phyloP scores from a whole-genome alignment of 53 echinoderm and acorn worm genomes.

The Arbacia lixula region DNA sequence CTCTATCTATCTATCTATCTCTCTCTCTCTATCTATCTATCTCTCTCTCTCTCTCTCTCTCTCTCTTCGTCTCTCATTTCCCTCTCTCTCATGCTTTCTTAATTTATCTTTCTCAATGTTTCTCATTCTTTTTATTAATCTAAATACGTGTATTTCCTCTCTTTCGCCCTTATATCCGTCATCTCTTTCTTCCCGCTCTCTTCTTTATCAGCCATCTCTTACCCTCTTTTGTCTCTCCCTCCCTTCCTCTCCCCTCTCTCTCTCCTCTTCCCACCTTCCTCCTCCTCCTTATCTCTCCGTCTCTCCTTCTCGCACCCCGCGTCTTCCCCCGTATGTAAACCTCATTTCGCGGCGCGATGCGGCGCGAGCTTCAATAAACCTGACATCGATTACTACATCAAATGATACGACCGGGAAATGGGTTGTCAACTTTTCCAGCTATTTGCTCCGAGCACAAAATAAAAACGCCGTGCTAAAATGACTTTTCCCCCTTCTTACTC shows the following conservation, averaged over 20 bases:
- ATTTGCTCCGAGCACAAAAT: conserved; percentile 59
- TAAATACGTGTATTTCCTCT: neutral
- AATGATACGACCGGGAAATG: conserved; percentile 60
- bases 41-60: neutral
- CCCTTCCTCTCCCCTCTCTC: neutral
- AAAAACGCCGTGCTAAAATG: conserved; percentile 56
- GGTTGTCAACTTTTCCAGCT: conserved; percentile 62
- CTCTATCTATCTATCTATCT: neutral
- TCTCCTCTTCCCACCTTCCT: neutral
- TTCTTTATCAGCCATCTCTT: too few relatives aligned
- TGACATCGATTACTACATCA: conserved; percentile 58
- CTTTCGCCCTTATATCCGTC: neutral
- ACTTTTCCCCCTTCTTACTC: neutral
- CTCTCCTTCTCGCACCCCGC: neutral
- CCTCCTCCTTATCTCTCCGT: neutral
- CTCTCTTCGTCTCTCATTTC: too few relatives aligned
- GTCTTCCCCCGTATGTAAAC: conserved; percentile 43
- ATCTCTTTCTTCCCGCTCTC: neutral
- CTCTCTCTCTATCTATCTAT: neutral
- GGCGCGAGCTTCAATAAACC: conserved; percentile 59
- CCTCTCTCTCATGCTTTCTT: too few relatives aligned
- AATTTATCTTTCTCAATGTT: too few relatives aligned
- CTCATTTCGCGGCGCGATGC: conserved; percentile 44
- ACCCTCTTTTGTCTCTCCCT: neutral
- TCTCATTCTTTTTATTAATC: neutral